These are phyloP conservation scores for Potamarius usumacintae DNA, from an alignment of 2,113 vertebrate genomes.

Conservation along the genomic window DNA sequence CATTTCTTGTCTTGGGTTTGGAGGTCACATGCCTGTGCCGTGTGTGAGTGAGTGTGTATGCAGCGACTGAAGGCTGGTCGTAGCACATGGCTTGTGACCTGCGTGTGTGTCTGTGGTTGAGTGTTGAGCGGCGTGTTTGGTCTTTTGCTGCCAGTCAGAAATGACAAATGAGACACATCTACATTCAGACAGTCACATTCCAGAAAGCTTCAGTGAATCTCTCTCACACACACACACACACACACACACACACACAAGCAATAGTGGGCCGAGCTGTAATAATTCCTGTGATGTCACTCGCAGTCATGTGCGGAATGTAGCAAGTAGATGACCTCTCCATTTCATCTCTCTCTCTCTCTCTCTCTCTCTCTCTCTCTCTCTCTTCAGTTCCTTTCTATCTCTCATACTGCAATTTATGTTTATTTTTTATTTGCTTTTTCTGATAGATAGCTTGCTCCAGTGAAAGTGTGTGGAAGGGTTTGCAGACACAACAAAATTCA, in stretches of 20 bases:
- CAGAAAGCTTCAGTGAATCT: not conserved
- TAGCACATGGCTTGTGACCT: not conserved
- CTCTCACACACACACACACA: not conserved
- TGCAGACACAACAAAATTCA: not conserved
- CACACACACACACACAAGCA: not conserved
- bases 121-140: not conserved
- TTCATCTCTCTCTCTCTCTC: not conserved
- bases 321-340: constrained; percentile 23
- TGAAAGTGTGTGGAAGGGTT: not conserved
- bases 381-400: not conserved
- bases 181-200: constrained; percentile 24
- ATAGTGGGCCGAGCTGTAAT: constrained; percentile 46
- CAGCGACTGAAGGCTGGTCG: not conserved
- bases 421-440: not conserved
- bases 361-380: not conserved
- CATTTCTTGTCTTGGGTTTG: not conserved
- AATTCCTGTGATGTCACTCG: constrained; percentile 53
- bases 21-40: constrained; percentile 23
- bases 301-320: constrained; percentile 55
- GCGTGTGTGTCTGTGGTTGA: not conserved
- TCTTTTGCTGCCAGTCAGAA: constrained; percentile 54
- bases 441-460: not conserved
- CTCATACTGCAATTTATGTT: not conserved
- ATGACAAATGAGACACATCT: constrained; percentile 53
- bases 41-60: constrained; percentile 1